Conservation (phyloP, 2,797 vertebrate species). For the Spinibarbus caldwelli region DNA sequence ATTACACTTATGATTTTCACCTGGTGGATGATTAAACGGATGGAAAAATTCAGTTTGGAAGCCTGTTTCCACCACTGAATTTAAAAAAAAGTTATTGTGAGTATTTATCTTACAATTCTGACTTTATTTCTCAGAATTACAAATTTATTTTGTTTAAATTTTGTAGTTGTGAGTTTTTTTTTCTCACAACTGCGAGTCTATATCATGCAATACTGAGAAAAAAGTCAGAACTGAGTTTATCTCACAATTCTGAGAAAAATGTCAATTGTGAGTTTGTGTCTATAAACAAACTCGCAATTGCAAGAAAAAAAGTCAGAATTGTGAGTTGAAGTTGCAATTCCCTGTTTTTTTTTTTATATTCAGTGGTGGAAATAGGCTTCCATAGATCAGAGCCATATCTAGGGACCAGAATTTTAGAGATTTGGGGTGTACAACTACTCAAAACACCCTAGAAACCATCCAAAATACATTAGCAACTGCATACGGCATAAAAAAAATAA, state of each 20-base stretch:
- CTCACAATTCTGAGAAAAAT: no score
- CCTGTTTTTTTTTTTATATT: not conserved
- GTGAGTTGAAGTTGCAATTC: no score
- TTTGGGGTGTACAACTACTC: not conserved
- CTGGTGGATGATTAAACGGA: not conserved
- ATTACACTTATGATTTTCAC: not conserved
- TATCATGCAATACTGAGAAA: not conserved
- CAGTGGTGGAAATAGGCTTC: not conserved
- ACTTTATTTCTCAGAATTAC: no score
- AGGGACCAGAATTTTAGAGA: not conserved
- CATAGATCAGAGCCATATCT: not conserved
- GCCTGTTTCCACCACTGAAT: no score
- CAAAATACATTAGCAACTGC: not conserved
- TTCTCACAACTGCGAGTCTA: no score
- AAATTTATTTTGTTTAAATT: no score
- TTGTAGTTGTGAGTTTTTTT: no score
- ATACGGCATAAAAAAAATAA: not conserved
- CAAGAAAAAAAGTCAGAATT: not conserved
- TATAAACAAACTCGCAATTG: not conserved
- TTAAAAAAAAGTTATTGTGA: no score
- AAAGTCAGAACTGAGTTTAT: no score
- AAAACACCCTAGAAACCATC: constrained; percentile 1
- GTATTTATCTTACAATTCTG: no score
- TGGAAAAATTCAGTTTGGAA: not conserved
- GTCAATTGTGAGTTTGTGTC: not conserved